Evolutionary conservation across 2,113 vertebrate genomes (phyloP).

Genomic region (Chinchilla lanigera): DNA sequence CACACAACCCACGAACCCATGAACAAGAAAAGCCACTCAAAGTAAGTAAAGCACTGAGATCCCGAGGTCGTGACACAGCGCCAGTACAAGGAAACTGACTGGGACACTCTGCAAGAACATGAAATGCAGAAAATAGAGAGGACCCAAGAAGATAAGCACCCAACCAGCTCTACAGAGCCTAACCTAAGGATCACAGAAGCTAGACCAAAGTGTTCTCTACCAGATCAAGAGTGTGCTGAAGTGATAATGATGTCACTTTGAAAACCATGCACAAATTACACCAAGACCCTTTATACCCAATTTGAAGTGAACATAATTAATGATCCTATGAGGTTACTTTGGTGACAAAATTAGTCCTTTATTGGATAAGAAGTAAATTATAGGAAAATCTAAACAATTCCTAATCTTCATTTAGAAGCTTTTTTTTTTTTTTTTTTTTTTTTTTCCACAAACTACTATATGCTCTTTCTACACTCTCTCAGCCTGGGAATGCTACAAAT

Average conservation of each 20-base stretch:
- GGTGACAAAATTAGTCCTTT: neutral
- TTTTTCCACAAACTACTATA: neutral
- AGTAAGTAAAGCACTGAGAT: neutral
- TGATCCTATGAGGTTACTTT: neutral
- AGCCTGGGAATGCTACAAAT: neutral
- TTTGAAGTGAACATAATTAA: slow-evolving; percentile 24
- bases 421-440: neutral
- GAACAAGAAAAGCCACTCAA: neutral
- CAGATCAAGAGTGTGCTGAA: neutral
- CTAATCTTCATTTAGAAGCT: neutral
- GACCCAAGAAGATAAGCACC: neutral
- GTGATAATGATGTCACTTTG: neutral
- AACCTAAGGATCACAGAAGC: neutral
- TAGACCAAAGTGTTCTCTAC: neutral
- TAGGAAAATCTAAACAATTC: neutral
- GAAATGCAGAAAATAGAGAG: neutral
- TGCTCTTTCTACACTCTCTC: neutral
- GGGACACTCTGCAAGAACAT: neutral
- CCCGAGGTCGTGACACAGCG: neutral
- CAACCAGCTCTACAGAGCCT: no score
- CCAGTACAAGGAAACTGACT: neutral
- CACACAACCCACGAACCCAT: neutral
- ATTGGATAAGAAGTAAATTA: neutral
- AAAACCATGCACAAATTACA: neutral
- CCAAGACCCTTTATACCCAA: neutral